phyloP scores from a whole-genome alignment of 1,140 invertebrate genomes.

The Lepidurus packardi region DNA sequence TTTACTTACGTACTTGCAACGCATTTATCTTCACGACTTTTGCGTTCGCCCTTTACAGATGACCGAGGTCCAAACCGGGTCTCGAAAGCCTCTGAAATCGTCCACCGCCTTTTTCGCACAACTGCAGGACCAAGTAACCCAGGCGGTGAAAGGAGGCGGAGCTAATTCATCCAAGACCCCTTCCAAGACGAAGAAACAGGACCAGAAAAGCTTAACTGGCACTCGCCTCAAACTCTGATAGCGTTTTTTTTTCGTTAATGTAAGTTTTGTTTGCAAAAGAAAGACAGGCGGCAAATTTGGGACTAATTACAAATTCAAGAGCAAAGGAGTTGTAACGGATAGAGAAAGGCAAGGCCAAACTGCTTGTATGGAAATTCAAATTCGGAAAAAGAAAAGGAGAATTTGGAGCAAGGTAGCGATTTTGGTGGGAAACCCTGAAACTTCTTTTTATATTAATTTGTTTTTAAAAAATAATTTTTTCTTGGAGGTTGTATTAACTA shows the following conservation, averaged over 20 bases:
- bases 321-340: not conserved
- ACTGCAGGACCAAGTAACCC: constrained; percentile 64
- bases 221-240: not conserved
- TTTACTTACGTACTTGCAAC: not conserved
- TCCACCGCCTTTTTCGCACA: constrained; percentile 75
- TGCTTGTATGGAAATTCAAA: not conserved
- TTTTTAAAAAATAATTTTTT: not conserved
- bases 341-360: not conserved
- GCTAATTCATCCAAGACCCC: not conserved
- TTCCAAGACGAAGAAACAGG: not conserved
- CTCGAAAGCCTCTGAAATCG: constrained; percentile 55
- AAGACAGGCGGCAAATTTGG: not conserved
- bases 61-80: constrained; percentile 12
- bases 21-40: not conserved
- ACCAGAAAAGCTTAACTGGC: not conserved
- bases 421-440: not conserved
- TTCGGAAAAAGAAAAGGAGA: not conserved
- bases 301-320: not conserved
- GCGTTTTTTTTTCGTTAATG: not conserved
- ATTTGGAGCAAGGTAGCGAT: constrained; percentile 6
- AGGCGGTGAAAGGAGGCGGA: constrained; percentile 23
- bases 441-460: not conserved
- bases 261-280: not conserved
- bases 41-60: not conserved
- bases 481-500: not conserved